Evolutionary conservation across 1,140 invertebrate species (phyloP).

Genomic region (Tetragonula clypearis): DNA sequence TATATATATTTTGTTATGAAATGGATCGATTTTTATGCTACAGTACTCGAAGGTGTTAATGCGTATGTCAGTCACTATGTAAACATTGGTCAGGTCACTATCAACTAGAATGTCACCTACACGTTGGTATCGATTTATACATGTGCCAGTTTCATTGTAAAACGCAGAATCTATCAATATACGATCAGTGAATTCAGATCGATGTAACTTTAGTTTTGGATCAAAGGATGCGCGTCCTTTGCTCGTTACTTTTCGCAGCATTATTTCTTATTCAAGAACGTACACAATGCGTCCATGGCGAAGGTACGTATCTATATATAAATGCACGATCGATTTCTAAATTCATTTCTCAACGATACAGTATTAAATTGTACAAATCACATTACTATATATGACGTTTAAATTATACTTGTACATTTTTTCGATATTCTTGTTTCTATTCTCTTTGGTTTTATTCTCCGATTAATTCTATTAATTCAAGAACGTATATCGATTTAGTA

Average conservation of each 20-base stretch:
- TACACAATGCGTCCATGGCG: background rate
- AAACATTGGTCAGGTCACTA: slow-evolving; percentile 27
- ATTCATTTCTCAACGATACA: background rate
- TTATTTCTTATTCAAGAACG: background rate
- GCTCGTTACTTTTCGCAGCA: background rate
- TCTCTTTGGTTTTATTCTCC: background rate
- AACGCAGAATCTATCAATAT: background rate
- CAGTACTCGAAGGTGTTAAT: background rate
- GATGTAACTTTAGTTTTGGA: slow-evolving; percentile 6
- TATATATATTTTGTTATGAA: background rate
- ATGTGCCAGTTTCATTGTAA: slow-evolving; percentile 30
- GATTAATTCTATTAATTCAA: background rate
- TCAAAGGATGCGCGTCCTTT: slow-evolving; percentile 36
- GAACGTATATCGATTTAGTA: background rate
- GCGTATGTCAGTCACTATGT: slow-evolving; percentile 12
- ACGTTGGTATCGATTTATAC: slow-evolving; percentile 61
- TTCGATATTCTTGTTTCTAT: background rate
- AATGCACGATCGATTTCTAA: background rate
- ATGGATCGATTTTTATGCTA: background rate
- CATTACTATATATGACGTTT: background rate
- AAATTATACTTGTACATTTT: background rate
- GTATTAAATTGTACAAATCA: no score
- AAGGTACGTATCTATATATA: slow-evolving; percentile 18
- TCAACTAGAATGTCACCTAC: slow-evolving; percentile 27
- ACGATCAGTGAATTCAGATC: background rate